phyloP scores from a whole-genome alignment of 2,113 vertebrate genomes.

The Spheniscus mendiculus region DNA sequence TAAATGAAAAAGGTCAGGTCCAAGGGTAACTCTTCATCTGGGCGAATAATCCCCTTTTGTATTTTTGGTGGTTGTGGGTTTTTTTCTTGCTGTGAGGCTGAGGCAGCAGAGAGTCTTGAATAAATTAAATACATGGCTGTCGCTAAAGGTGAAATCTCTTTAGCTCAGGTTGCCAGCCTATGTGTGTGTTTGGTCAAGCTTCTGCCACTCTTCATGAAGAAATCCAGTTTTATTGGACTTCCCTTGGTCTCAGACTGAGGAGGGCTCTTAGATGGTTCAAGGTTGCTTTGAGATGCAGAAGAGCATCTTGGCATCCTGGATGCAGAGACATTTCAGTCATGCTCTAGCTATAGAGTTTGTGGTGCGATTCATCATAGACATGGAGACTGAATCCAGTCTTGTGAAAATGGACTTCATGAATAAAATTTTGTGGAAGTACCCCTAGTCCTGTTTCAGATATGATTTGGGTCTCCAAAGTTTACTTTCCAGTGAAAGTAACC shows the following conservation, averaged over 20 bases:
- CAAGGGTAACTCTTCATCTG: background rate
- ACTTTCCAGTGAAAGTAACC: background rate
- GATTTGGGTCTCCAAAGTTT: background rate
- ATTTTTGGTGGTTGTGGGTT: fast-evolving
- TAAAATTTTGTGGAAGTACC: background rate
- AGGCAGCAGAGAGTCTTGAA: background rate
- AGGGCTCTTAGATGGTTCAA: background rate
- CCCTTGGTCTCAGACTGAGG: background rate
- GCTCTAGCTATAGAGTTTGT: background rate
- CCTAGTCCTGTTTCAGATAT: too few species aligned
- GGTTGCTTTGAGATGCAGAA: background rate
- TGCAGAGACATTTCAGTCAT: background rate
- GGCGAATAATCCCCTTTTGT: background rate
- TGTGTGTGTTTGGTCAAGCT: background rate
- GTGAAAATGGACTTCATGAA: background rate
- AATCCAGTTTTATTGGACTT: background rate
- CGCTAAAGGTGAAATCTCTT: background rate
- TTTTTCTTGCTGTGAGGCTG: background rate
- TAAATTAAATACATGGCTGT: background rate
- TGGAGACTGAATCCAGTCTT: background rate
- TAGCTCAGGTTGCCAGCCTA: background rate
- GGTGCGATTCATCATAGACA: fast-evolving
- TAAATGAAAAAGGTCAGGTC: background rate
- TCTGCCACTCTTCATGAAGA: background rate
- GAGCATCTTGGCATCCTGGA: too few species aligned